Percentiles rank a stretch among this genome's conserved stretches.
Conservation (phyloP, 2,888 invertebrate species). For the Phalangium opilio region DNA sequence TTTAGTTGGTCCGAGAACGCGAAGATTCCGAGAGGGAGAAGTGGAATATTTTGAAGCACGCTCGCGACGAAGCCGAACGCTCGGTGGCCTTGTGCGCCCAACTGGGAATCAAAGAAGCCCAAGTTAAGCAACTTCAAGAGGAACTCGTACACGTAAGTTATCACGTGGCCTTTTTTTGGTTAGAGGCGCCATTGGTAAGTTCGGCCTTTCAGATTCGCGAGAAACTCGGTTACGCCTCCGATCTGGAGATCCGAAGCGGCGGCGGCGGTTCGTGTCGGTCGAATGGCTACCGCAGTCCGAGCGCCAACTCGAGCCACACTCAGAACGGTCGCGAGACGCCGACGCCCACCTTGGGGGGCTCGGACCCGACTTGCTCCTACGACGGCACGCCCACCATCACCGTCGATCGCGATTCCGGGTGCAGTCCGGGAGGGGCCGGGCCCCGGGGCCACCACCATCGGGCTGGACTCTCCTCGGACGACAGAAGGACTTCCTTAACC, state of each 20-base stretch:
- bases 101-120: slow-evolving; percentile 68
- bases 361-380: slow-evolving; percentile 14
- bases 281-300: slow-evolving; percentile 24
- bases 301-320: slow-evolving; percentile 19
- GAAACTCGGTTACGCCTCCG: slow-evolving; percentile 1
- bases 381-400: slow-evolving; percentile 19
- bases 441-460: too few relatives aligned
- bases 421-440: too few relatives aligned
- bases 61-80: slow-evolving; percentile 75
- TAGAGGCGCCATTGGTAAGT: not conserved
- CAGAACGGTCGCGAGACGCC: slow-evolving; percentile 18
- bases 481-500: not conserved
- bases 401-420: slow-evolving; percentile 40
- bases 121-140: slow-evolving; percentile 66
- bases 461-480: not conserved
- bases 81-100: slow-evolving; percentile 72
- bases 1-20: slow-evolving; percentile 42
- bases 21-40: slow-evolving; percentile 72
- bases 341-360: slow-evolving; percentile 15
- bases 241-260: not conserved
- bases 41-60: slow-evolving; percentile 71
- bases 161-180: not conserved
- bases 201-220: not conserved
- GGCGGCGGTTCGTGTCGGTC: too few relatives aligned
- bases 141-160: slow-evolving; percentile 58